Conservation (phyloP, 2,888 invertebrate species). For the Bhutanitis thaidina region DNA sequence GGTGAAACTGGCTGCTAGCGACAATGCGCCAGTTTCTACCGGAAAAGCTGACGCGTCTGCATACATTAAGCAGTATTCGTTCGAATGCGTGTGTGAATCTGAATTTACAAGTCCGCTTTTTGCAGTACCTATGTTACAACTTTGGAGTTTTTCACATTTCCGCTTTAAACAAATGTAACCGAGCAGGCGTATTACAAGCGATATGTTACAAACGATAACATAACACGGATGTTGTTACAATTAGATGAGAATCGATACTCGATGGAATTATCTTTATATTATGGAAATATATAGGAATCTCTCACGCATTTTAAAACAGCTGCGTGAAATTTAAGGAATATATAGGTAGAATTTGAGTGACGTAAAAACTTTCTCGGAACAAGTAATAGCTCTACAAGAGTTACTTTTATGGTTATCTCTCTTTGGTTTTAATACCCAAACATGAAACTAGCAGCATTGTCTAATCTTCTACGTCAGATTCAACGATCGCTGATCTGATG, state of each 20-base stretch:
- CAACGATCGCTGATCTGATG: too few species aligned
- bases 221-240: not conserved
- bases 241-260: not conserved
- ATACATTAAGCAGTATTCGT: slow-evolving; percentile 7
- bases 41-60: slow-evolving; percentile 14
- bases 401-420: too few species aligned
- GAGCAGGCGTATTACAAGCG: not conserved
- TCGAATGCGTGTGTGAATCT: slow-evolving; percentile 10
- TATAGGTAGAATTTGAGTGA: too few species aligned
- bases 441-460: too few species aligned
- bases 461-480: too few species aligned
- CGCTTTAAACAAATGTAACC: not conserved
- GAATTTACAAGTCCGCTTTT: slow-evolving; percentile 6
- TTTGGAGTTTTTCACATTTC: not conserved
- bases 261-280: too few species aligned
- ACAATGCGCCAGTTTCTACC: slow-evolving; percentile 2
- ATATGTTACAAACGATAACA: not conserved
- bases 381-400: too few species aligned
- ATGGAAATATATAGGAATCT: not conserved
- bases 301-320: too few species aligned
- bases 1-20: not conserved
- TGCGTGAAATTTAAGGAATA: too few species aligned
- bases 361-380: too few species aligned
- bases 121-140: not conserved
- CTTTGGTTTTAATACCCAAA: too few species aligned